These are phyloP conservation scores for Heloderma charlesbogerti DNA, from an alignment of 2,113 vertebrate genomes.

Conservation along the genomic window DNA sequence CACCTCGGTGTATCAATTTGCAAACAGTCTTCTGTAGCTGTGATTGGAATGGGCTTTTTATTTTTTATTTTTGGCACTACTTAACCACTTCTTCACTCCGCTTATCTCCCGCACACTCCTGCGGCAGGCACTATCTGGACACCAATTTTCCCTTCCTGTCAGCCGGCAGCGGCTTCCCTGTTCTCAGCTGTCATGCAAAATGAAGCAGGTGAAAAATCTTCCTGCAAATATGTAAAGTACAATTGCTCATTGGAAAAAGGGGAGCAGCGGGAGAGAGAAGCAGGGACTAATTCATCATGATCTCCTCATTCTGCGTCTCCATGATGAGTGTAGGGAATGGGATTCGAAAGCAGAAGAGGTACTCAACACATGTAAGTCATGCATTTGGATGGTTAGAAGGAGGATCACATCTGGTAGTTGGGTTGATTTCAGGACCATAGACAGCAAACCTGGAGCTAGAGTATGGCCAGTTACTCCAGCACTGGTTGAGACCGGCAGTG, in stretches of 20 bases:
- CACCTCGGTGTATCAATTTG: background rate
- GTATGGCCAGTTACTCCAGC: too few species aligned
- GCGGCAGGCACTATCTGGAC: accelerated
- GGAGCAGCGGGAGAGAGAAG: background rate
- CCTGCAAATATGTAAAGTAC: background rate
- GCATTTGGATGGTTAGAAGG: background rate
- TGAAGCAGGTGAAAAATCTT: background rate
- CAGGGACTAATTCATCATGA: background rate
- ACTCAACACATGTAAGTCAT: background rate
- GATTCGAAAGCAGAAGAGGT: background rate
- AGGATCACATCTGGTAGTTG: background rate
- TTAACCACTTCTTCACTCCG: background rate
- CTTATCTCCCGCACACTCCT: background rate
- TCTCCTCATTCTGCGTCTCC: background rate
- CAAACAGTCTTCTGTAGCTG: background rate
- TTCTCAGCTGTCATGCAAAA: background rate
- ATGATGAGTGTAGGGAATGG: background rate
- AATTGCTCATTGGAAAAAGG: background rate
- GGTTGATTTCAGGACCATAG: background rate
- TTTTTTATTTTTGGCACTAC: background rate
- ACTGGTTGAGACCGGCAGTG: too few species aligned
- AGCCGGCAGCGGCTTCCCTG: accelerated
- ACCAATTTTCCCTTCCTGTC: accelerated
- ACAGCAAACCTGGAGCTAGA: too few species aligned
- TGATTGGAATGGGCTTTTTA: background rate